These are phyloP conservation scores for Hesperophylax magnus DNA, from an alignment of 1,140 invertebrate genomes.

Conservation along the genomic window DNA sequence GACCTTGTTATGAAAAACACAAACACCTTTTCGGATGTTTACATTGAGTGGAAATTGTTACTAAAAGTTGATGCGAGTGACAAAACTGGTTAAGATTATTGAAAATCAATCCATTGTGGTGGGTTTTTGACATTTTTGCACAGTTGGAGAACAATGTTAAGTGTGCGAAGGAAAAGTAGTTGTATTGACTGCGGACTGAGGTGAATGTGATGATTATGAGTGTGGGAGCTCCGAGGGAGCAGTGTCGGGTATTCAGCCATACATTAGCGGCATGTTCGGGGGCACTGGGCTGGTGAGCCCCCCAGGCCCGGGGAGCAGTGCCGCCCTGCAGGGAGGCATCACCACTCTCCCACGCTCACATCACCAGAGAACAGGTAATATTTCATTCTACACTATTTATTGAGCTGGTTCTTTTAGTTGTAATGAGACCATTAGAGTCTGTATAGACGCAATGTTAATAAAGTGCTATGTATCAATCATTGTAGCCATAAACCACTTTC, in stretches of 20 bases:
- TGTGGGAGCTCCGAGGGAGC: slow-evolving; percentile 15
- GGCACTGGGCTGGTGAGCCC: slow-evolving; percentile 43
- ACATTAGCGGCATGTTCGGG: slow-evolving; percentile 31
- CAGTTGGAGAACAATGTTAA: slow-evolving; percentile 22
- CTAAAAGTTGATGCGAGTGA: slow-evolving; percentile 5
- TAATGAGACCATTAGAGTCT: no score
- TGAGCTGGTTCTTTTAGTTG: no score
- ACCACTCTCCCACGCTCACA: slow-evolving; percentile 68
- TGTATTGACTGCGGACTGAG: slow-evolving; percentile 44
- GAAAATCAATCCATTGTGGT: slow-evolving; percentile 11
- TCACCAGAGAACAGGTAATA: slow-evolving; percentile 68
- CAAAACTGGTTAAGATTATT: neutral
- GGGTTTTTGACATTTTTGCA: slow-evolving; percentile 3
- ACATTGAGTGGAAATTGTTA: slow-evolving; percentile 35
- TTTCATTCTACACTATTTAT: no score
- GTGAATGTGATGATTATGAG: slow-evolving; percentile 49
- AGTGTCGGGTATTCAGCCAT: slow-evolving; percentile 29
- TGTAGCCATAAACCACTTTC: no score
- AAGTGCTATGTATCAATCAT: no score
- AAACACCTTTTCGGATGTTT: slow-evolving; percentile 51
- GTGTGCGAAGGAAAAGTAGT: slow-evolving; percentile 20
- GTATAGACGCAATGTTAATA: no score
- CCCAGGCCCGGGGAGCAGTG: slow-evolving; percentile 12
- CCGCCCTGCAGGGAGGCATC: slow-evolving; percentile 59
- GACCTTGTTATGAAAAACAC: slow-evolving; percentile 52